Evolutionary conservation across 2,888 invertebrate species (phyloP).

Genomic region (Entomobrya multifasciata): DNA sequence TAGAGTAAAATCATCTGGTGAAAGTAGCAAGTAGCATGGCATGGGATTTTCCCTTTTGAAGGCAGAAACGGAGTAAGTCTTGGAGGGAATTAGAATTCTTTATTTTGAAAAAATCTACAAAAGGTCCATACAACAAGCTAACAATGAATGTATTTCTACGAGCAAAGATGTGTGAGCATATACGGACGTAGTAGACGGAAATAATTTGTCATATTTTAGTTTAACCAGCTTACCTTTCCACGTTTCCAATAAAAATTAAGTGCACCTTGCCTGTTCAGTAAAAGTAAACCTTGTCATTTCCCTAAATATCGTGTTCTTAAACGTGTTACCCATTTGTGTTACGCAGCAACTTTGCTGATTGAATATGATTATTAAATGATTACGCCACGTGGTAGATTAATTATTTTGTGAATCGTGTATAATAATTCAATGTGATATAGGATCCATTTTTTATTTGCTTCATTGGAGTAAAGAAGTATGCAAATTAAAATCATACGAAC

Average conservation of each 20-base stretch:
- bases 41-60: neutral
- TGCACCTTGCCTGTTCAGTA: neutral
- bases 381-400: no score
- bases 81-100: slow-evolving; percentile 51
- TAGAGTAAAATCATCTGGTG: slow-evolving; percentile 22
- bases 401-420: no score
- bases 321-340: neutral
- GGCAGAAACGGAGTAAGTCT: slow-evolving; percentile 7
- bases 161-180: neutral
- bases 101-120: slow-evolving; percentile 23
- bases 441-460: no score
- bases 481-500: no score
- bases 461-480: no score
- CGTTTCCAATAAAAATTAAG: neutral
- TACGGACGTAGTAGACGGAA: neutral
- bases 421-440: no score
- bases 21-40: neutral
- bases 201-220: neutral
- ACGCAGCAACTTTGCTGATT: no score
- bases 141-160: slow-evolving; percentile 17
- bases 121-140: slow-evolving; percentile 18
- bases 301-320: neutral
- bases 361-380: no score
- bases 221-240: neutral
- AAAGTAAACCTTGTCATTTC: neutral